phyloP scores from a whole-genome alignment of 1,140 invertebrate genomes.

The Triops cancriformis region DNA sequence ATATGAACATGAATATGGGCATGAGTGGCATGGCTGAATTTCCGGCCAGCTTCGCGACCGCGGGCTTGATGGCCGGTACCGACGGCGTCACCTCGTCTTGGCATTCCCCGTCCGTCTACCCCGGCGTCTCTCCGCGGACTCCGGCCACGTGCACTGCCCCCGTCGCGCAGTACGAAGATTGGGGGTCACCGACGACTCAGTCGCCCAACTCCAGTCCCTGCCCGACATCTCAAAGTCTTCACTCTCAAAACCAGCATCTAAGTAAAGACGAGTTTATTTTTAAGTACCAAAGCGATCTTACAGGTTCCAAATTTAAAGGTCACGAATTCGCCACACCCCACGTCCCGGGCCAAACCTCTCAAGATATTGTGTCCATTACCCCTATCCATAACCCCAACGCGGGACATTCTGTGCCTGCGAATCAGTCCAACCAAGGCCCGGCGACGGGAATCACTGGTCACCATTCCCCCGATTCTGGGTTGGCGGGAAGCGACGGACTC shows the following conservation, averaged over 20 bases:
- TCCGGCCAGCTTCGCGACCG: constrained; percentile 16
- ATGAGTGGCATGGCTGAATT: constrained; percentile 26
- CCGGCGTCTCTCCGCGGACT: constrained; percentile 19
- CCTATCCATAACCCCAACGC: constrained; percentile 15
- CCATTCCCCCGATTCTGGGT: constrained; percentile 33
- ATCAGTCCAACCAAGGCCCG: constrained; percentile 1
- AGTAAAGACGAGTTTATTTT: constrained; percentile 18
- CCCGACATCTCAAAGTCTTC: background rate
- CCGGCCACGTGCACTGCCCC: constrained; percentile 18
- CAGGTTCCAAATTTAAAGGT: constrained; percentile 17
- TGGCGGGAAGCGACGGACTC: constrained; percentile 35
- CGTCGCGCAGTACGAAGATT: constrained; percentile 27
- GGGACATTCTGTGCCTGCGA: constrained; percentile 3
- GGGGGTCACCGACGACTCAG: constrained; percentile 17
- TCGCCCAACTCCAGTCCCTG: constrained; percentile 22
- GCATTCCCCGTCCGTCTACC: constrained; percentile 20
- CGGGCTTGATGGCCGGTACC: constrained; percentile 23
- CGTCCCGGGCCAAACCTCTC: constrained; percentile 2
- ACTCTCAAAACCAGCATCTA: constrained; percentile 23
- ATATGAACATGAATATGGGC: constrained; percentile 5
- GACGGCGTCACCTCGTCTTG: constrained; percentile 19
- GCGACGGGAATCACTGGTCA: constrained; percentile 27
- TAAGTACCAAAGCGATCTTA: constrained; percentile 8
- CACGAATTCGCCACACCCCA: constrained; percentile 19
- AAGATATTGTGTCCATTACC: constrained; percentile 22